These are phyloP conservation scores for Drosophila suzukii DNA, from an alignment of 1,140 invertebrate species.

Conservation along the genomic window DNA sequence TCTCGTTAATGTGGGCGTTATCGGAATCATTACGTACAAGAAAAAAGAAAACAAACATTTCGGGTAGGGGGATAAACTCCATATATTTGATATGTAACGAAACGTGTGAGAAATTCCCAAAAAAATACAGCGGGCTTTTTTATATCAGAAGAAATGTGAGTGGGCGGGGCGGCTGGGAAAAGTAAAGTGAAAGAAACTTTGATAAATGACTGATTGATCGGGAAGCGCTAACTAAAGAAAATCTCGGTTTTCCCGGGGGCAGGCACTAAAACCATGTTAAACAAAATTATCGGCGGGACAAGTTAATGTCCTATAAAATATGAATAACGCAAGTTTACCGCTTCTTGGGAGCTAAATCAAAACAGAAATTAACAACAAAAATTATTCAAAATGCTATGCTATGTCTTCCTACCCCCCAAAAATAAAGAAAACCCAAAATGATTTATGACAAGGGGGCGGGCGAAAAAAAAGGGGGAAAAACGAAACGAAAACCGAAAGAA, in stretches of 20 bases:
- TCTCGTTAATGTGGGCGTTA: conserved; percentile 78
- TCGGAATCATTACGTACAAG: conserved; percentile 41
- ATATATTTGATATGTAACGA: conserved; percentile 61
- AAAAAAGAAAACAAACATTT: conserved; percentile 18
- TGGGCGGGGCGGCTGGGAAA: conserved; percentile 28
- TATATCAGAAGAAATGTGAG: conserved; percentile 48
- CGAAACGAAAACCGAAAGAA: conserved; percentile 20
- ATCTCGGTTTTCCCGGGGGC: conserved; percentile 27
- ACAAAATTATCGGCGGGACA: conserved; percentile 61
- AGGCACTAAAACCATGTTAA: conserved; percentile 48
- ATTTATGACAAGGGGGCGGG: conserved; percentile 67
- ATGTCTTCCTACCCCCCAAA: conserved; percentile 20
- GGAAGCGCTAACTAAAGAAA: conserved; percentile 32
- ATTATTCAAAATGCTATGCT: conserved; percentile 57
- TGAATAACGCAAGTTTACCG: conserved; percentile 39
- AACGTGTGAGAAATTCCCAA: conserved; percentile 75
- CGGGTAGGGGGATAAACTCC: not conserved
- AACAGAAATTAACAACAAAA: conserved; percentile 58
- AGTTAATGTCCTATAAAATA: conserved; percentile 63
- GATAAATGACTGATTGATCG: conserved; percentile 77
- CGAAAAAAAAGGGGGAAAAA: conserved; percentile 38
- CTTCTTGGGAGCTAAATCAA: conserved; percentile 56
- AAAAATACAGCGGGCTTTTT: conserved; percentile 44
- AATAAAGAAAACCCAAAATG: conserved; percentile 44
- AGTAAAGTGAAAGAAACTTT: conserved; percentile 49